Evolutionary conservation across 2,797 vertebrate genomes (phyloP).

Genomic region (Pseudomugil gertrudae): DNA sequence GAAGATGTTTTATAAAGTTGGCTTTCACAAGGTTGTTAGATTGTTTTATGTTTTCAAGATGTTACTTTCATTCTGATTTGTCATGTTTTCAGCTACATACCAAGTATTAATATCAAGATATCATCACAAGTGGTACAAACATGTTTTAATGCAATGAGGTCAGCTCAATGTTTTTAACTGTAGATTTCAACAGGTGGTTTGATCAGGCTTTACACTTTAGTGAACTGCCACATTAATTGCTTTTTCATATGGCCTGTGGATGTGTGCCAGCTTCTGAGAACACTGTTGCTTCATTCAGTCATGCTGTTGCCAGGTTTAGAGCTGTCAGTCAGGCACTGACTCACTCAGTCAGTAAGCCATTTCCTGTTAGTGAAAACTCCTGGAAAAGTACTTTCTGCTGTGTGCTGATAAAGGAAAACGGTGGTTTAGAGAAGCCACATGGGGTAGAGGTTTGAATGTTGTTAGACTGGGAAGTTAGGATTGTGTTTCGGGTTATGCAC

Average conservation of each 20-base stretch:
- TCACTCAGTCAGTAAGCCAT: slow-evolving; percentile 38
- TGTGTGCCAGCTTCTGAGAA: slow-evolving; percentile 36
- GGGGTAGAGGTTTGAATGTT: slow-evolving; percentile 22
- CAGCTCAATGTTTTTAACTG: not conserved
- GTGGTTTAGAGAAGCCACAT: slow-evolving; percentile 20
- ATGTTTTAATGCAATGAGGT: slow-evolving; percentile 7
- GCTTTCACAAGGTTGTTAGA: not conserved
- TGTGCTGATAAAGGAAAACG: slow-evolving; percentile 40
- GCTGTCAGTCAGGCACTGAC: slow-evolving; percentile 37
- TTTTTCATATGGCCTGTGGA: slow-evolving; percentile 50
- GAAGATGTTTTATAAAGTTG: not conserved
- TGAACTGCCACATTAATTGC: slow-evolving; percentile 34
- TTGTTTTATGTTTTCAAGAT: not conserved
- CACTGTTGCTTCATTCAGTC: slow-evolving; percentile 26
- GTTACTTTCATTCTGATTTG: not conserved
- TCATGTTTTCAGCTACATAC: not conserved
- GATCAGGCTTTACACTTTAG: slow-evolving; percentile 10
- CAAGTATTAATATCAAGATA: not conserved
- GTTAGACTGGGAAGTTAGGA: slow-evolving; percentile 13
- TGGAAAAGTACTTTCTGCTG: slow-evolving; percentile 56
- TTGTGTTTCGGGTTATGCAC: slow-evolving; percentile 9
- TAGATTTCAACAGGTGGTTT: slow-evolving; percentile 1
- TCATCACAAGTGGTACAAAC: not conserved
- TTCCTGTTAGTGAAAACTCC: slow-evolving; percentile 49
- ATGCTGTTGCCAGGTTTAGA: slow-evolving; percentile 36